Evolutionary conservation across 2,113 vertebrate species (phyloP), one percentile per base, ranked within the genome.

Genomic region (Anthoscopus minutus): DNA sequence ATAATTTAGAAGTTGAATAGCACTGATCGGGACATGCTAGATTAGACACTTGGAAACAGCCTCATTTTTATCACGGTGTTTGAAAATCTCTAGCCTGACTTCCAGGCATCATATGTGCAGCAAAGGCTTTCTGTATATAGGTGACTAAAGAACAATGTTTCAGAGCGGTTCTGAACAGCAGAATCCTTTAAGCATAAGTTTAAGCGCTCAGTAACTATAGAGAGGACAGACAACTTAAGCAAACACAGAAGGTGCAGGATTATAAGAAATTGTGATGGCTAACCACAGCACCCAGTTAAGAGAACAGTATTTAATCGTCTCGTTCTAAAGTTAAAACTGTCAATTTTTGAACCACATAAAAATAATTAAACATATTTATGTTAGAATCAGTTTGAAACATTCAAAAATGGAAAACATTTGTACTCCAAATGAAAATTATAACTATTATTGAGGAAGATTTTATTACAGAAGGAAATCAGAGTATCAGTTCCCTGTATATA

Each of bases 1-100:
- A 61, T 89, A 82, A 87, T 87, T 95, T 93, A 60, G 60, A 93
- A 88, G 56, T 83, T 62, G 86, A 73, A 86, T 83, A 62, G 9
- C 21, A 58, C 30, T 65, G 74, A 91, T 71, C 44, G 76, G 61
- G 57, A 80, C 61, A 65, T 80, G 45, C 23, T 80, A 61, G 44
- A 79, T 95, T 76, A 91, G 57, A 69, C 66, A 38, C 66, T 82
- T 89, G 78, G 88, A 92, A 93, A 76, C 9, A 27, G 8, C 25
- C 9, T 51, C 27, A 11, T 87, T 60, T 88, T 87, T 87, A 67
- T 56, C 11, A n/a, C 9, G 30, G 21, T 51, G 35, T 51, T 71
- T 84, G 57, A 56, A 84, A 95, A 82, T 24, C 22, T 74, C 28
- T 66, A 21, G 31, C 20, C 11, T 67, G 65, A 56, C 57, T 60